Evolutionary conservation across 1,140 invertebrate species (phyloP), one percentile per base, ranked within the genome.

Genomic region (Hetaerina americana): DNA sequence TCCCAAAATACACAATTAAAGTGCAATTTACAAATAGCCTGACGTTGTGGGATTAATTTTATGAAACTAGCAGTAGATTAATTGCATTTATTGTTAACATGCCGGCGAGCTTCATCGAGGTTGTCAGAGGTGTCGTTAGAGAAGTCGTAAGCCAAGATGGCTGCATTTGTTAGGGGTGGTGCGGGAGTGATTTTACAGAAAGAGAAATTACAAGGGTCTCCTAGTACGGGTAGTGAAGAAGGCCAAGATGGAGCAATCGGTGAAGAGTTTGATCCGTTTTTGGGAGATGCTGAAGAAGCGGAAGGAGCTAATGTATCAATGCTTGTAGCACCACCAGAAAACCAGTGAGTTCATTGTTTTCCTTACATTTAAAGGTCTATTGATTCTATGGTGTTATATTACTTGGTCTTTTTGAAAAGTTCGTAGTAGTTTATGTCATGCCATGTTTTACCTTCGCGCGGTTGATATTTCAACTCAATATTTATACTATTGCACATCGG

Each of bases 181-280:
- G 81, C 84, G 49, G 84, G 82, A 73, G 80, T 84, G 78, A 73
- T 73, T 49, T 82, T 75, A 78, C 76, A 79, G 73, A 85, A 85
- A 81, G 83, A 77, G 66, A 80, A 79, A 77, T 70, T 80, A 24
- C 86, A 91, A 72, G 91, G 90, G 71, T 92, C 91, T 68, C 90
- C 92, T n/a, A 90, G 89, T 75, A 91, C 89, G 73, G 89, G 90
- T 78, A 92, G 89, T 73, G 92, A 94, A 78, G 91, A 94, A 70
- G 75, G 77, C 72, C 82, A 82, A 73, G 86, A 89, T 79, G 87
- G 86, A 74, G 85, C 82, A 70, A 83, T 84, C 76, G 85, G 82
- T 70, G 85, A 88, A 76, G 92, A 93, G 79, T 88, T 93, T 77
- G 91, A 93, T 82, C 85, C 87, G 28, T 88, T 87, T 78, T 77